phyloP scores from a whole-genome alignment of 2,113 vertebrate species.

The Dermatemys mawii region DNA sequence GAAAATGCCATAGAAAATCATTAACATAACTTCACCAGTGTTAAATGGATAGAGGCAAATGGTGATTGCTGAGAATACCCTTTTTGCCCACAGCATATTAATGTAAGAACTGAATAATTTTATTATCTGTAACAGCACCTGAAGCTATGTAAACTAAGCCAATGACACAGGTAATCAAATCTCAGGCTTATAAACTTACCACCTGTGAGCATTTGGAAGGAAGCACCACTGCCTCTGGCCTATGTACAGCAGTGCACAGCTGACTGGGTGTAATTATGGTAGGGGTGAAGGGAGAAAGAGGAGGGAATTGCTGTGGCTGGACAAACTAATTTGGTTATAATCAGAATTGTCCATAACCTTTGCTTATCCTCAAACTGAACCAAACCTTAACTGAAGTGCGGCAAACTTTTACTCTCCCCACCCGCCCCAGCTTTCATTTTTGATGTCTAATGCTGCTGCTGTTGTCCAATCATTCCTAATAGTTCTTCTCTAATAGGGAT shows the following conservation, averaged over 20 bases:
- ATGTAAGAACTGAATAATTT: constrained; percentile 72
- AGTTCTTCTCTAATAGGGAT: not conserved
- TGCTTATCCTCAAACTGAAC: not conserved
- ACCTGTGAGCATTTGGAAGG: constrained; percentile 59
- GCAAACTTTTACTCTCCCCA: not conserved
- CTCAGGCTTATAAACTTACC: constrained; percentile 56
- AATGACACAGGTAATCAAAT: constrained; percentile 73
- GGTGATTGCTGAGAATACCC: constrained; percentile 70
- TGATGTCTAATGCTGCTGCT: not conserved
- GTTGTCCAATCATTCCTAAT: not conserved
- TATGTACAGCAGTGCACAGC: rapidly evolving
- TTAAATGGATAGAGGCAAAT: constrained; percentile 69
- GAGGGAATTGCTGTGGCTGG: not conserved
- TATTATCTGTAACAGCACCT: constrained; percentile 72
- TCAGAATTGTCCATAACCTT: not conserved
- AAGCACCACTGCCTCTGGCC: constrained; percentile 8
- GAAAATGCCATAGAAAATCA: constrained; percentile 70
- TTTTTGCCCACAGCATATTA: constrained; percentile 57
- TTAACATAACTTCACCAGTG: constrained; percentile 53
- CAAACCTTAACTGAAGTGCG: rapidly evolving
- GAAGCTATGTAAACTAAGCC: constrained; percentile 70
- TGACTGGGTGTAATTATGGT: not conserved
- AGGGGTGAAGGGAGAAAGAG: not conserved
- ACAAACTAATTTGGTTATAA: not conserved
- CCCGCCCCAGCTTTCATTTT: not conserved